Base-by-base conservation (phyloP, 1,140 invertebrate species). In the Drosophila varians region DNA sequence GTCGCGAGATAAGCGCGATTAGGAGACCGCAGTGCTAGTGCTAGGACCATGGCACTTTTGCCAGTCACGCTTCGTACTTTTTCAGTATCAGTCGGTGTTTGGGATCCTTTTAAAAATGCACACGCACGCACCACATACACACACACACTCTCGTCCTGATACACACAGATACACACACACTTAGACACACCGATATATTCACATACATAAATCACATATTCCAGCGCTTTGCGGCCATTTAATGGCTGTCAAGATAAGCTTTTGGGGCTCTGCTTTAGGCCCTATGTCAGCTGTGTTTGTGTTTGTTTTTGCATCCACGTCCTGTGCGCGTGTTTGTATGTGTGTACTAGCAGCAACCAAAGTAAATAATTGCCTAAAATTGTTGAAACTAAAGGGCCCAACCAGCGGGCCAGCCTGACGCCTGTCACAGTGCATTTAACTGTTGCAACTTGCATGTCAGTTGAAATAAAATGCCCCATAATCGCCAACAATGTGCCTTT, bases 181-280 rank as follows among this genome's bases (percentile, higher is more conserved):
- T 57, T 12, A 46, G 14, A 55, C 16, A 25, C 16, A 54, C 36
- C 49, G 9, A 43, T 52, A 40, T 52, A 45, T 45, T 43, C 45
- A 60, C 52, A 54, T 42, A 61, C 56, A 74, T 79, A 79, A 79
- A 74, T 84, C 75, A 84, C 72, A 86, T 62, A 86, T 86, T 76
- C 79, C 58, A 69, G 56, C 82, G 72, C 72, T 86, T 73, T 79
- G 72, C 61, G 76, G 76, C 72, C 80, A 84, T 84, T 84, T 84
- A 84, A 84, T 84, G 80, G 76, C 80, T 86, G 80, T 86, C 82
- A 86, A 75, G 80, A 84, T 84, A 84, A 84, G 80, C 77, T 77
- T 54, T 56, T 18, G 28, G 69, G 48, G 69, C 69, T 62, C 45
- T 38, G 40, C 14, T 60, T 28, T n/a, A 11, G 34, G 19, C 26